Evolutionary conservation across 2,888 invertebrate species (phyloP), one percentile per base, ranked within the genome.

Genomic region (Atherix ibis): DNA sequence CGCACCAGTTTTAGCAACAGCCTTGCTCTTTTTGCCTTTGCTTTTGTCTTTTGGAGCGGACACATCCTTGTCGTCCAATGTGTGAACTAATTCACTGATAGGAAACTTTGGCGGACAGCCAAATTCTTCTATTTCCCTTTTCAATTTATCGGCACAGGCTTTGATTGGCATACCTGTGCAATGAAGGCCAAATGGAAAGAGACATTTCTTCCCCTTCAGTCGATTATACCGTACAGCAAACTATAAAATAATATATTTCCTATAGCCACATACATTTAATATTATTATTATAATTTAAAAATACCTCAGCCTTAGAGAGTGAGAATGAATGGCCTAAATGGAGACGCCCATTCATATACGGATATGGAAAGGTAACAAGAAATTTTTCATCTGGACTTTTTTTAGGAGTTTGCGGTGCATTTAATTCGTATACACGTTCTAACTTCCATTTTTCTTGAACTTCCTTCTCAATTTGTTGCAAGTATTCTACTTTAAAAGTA

Each of bases 121-220:
- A 66, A 71, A 98, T 6, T 75, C 62, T 53, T 83, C 79, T 63
- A 98, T 80, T 65, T 99, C 98, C 38, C 89, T 67, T 51, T 85
- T 88, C 27, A 98, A 61, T 58, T 98, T 99, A 59, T 98, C 98
- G 10, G 98, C 88, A 66, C 95, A 95, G 1, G 97, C 95, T 63
- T 95, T 97, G 40, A 98, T 98, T 1, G 97, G 97, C 97, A 97
- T 98, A 29, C 98, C 98, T 15, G 98, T 99, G 54, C 95, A 95
- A 60, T 99, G 98, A 48, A 99, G 84, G 3, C 91, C 97, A 64
- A 99, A 97, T 10, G 98, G 98, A 62, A 95, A 97, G 6, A 98
- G 67, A 9, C 83, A 85, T 48, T 71, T 73, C 54, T 84, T 88
- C 0, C 98, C 97, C 58, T 84, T 78, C 32, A 97, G 61, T n/a